Percentiles rank a stretch among this genome's conserved stretches.
Conservation (phyloP, 1,140 invertebrate species). For the Dolichoris vasculosae region DNA sequence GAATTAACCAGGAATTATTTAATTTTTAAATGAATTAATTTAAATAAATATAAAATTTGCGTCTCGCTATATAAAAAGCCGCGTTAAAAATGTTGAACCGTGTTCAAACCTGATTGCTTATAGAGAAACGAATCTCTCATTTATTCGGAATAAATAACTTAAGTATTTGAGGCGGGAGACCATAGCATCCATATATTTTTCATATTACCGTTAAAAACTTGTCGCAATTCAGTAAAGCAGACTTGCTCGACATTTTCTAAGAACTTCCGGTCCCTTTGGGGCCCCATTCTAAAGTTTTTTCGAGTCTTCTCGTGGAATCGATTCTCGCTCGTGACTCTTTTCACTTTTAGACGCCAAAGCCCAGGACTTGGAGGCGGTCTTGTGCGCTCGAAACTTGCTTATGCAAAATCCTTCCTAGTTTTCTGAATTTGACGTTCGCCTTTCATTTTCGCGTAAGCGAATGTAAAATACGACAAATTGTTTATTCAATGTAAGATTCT, state of each 20-base stretch:
- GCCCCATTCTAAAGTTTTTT: conserved; percentile 12
- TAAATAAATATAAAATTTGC: no score
- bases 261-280: conserved; percentile 27
- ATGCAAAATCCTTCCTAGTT: conserved; percentile 19
- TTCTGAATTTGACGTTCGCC: neutral
- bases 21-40: no score
- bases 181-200: conserved; percentile 14
- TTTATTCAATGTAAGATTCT: neutral
- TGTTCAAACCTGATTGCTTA: no score
- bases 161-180: neutral
- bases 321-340: conserved; percentile 22
- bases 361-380: neutral
- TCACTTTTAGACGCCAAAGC: conserved; percentile 13
- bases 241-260: neutral
- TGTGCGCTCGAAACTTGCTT: conserved; percentile 18
- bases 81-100: no score
- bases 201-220: conserved; percentile 36
- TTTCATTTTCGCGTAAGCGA: neutral
- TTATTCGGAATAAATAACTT: neutral
- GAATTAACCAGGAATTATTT: no score
- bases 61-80: no score
- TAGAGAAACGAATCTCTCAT: neutral
- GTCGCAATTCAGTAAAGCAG: neutral
- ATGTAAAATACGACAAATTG: neutral
- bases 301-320: conserved; percentile 22